Evolutionary conservation across 2,113 vertebrate species (phyloP).

Genomic region (Notarius lentiginosus): DNA sequence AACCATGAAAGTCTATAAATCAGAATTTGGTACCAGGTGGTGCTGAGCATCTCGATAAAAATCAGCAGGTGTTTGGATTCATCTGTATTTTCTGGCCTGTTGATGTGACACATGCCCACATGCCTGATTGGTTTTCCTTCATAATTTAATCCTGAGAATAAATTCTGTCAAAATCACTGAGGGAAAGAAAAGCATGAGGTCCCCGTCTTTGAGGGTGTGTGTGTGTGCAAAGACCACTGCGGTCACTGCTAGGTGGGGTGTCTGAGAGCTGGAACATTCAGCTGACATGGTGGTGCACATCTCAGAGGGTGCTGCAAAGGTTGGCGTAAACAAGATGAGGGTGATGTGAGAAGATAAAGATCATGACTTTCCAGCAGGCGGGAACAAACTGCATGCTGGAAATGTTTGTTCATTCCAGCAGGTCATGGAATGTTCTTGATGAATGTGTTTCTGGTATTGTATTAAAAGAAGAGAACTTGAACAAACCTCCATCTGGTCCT

Average conservation of each 20-base stretch:
- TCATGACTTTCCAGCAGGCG: neutral
- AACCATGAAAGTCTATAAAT: neutral
- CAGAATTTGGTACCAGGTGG: neutral
- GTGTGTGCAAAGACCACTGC: neutral
- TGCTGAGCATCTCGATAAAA: too few species aligned
- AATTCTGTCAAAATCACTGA: neutral
- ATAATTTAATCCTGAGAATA: neutral
- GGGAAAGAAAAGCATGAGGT: neutral
- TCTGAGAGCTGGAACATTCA: neutral
- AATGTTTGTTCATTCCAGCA: neutral
- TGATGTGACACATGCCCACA: neutral
- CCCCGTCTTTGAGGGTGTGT: neutral
- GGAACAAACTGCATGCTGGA: neutral
- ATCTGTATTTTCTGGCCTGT: neutral
- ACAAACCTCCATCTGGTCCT: too few species aligned
- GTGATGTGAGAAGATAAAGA: neutral
- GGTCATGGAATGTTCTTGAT: neutral
- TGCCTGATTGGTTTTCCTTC: neutral
- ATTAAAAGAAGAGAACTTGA: neutral
- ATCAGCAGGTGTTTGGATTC: neutral
- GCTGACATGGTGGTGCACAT: neutral
- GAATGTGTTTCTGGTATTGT: neutral
- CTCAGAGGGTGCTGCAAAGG: neutral
- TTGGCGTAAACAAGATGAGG: too few species aligned
- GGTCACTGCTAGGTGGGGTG: neutral